Percentiles rank a stretch among this genome's conserved stretches.
Conservation (phyloP, 2,797 vertebrate species). For the Onychomys leucogaster region DNA sequence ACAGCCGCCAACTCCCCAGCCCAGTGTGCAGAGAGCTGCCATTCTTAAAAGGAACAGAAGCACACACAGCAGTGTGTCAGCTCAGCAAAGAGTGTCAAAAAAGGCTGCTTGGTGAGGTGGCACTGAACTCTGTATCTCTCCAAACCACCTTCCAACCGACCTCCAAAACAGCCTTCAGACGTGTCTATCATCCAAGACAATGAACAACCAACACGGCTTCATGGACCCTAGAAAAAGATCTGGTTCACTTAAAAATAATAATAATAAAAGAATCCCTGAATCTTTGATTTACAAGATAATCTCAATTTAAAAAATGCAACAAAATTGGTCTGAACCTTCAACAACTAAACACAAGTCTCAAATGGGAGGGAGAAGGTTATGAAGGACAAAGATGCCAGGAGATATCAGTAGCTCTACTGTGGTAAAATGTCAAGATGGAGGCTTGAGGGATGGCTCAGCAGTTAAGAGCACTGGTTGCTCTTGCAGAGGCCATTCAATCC, state of each 20-base stretch:
- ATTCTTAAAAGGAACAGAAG: background rate
- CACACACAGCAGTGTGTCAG: background rate
- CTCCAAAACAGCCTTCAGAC: background rate
- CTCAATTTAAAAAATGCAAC: background rate
- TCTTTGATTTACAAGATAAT: background rate
- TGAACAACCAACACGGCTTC: background rate
- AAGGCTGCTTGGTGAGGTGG: background rate
- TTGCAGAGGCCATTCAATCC: background rate
- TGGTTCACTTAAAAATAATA: background rate
- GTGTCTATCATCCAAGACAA: background rate
- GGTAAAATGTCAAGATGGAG: background rate
- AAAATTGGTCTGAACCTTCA: background rate
- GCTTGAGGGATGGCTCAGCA: too few species aligned
- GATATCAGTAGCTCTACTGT: background rate
- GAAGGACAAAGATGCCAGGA: background rate
- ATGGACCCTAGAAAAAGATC: background rate
- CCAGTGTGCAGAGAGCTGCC: fast-evolving
- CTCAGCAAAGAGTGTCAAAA: background rate
- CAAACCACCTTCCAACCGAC: background rate
- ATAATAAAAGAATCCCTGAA: background rate
- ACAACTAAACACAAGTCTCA: background rate
- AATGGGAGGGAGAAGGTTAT: fast-evolving
- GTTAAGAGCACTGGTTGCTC: background rate
- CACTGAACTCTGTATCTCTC: background rate
- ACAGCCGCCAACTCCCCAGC: background rate